Evolutionary conservation across 2,797 vertebrate species (phyloP).

Genomic region (Gambusia yucatana): DNA sequence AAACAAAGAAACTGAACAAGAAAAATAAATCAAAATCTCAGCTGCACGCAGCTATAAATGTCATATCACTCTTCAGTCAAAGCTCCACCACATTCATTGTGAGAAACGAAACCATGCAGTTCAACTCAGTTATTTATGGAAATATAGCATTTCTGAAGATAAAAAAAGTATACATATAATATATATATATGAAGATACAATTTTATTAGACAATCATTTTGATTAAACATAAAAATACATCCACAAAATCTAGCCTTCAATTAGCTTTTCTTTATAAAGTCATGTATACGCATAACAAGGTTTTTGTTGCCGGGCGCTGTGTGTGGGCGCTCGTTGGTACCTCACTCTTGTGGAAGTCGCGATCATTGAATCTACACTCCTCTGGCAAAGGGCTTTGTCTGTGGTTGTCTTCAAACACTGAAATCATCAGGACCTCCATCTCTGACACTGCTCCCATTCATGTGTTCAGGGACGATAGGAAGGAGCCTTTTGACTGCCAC

Average conservation of each 20-base stretch:
- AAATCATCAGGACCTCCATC: constrained; percentile 82
- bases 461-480: constrained; percentile 64
- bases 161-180: neutral
- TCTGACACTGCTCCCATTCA: constrained; percentile 75
- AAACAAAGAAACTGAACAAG: neutral
- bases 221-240: neutral
- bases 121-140: neutral
- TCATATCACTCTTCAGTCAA: neutral
- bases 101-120: neutral
- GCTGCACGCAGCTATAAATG: neutral
- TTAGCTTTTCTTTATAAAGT: constrained; percentile 19
- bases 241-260: neutral
- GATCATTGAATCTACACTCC: constrained; percentile 78
- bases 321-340: constrained; percentile 68
- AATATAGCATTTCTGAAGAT: neutral
- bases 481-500: constrained; percentile 73
- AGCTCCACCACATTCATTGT: neutral
- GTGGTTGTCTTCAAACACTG: constrained; percentile 75
- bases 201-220: neutral
- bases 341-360: constrained; percentile 81
- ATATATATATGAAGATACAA: neutral
- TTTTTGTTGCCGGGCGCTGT: constrained; percentile 47
- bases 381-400: constrained; percentile 73
- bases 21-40: neutral
- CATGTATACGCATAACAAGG: constrained; percentile 11